Evolutionary conservation across 2,888 invertebrate species (phyloP), one percentile per base, ranked within the genome.

Genomic region (Entomobrya proxima): DNA sequence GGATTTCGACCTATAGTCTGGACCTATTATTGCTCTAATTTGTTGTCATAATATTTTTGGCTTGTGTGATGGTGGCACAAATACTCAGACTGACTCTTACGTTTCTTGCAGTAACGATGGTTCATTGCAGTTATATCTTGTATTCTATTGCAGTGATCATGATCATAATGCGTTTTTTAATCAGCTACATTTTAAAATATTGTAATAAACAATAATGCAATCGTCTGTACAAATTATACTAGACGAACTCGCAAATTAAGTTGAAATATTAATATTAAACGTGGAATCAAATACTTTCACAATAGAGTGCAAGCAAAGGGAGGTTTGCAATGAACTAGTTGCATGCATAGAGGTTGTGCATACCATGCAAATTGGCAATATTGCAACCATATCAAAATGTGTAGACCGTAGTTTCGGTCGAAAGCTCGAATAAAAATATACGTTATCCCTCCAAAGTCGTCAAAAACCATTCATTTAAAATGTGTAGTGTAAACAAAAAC

Each of bases 21-120:
- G 83, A 83, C 83, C 67, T 76, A 76, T 83, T 76, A 83, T 83
- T 83, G 83, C 83, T 83, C 83, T 76, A 76, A 83, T 83, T 83
- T 83, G 76, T 83, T 76, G 67, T 76, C 35, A 58, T 72, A 72
- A 80, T 80, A 80, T 80, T 40, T 64, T 80, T 58, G 58, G 74
- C 74, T 47, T 58, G 58, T 58, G 58, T 58, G 58, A 32, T 37
- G 75, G 50, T 75, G 50, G 75, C 75, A 75, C 27, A 47, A 27
- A 58, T 21, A 58, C 32, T 30, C 27, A 44, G 72, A 21, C 44
- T 61, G 27, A 30, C 27, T 40, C 40, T 18, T 64, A n/a, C n/a
- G n/a, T n/a, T n/a, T n/a, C n/a, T n/a, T n/a, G n/a, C n/a, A n/a
- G n/a, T n/a, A n/a, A n/a, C n/a, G n/a, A n/a, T n/a, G n/a, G n/a